A percentile compares a stretch with the other conserved stretches of the same genome.
phyloP scores from a whole-genome alignment of 2,797 vertebrate genomes.

The Pangasius krempfi region DNA sequence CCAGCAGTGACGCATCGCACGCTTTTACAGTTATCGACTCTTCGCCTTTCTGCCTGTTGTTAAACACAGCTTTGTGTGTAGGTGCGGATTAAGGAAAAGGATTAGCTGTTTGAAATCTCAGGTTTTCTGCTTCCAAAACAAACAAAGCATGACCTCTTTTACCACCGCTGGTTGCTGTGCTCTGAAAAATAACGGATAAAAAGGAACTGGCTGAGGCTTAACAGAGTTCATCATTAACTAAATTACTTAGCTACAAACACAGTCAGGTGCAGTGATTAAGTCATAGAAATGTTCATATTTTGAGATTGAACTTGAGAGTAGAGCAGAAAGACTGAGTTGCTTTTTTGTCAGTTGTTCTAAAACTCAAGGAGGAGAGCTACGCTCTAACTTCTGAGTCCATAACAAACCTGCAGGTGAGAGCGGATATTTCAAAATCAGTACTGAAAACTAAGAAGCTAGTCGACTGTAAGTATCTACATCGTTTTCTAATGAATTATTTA shows the following conservation, averaged over 20 bases:
- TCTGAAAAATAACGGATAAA: neutral
- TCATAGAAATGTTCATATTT: neutral
- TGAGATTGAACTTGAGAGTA: neutral
- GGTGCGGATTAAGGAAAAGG: conserved; percentile 14
- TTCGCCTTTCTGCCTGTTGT: neutral
- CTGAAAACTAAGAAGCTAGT: neutral
- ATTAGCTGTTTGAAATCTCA: neutral
- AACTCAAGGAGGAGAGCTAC: neutral
- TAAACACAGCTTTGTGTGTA: conserved; percentile 9
- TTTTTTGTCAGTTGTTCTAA: neutral
- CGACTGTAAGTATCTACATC: neutral
- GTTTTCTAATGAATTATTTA: neutral
- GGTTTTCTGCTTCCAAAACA: neutral
- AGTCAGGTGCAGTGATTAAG: neutral
- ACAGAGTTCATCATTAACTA: neutral
- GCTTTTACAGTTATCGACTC: conserved; percentile 9
- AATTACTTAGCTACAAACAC: neutral
- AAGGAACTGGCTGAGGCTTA: neutral
- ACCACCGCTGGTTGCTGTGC: too few species aligned
- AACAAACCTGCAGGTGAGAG: neutral
- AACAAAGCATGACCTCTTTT: neutral
- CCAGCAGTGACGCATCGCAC: neutral
- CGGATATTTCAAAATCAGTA: neutral
- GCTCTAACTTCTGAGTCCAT: neutral
- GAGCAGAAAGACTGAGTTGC: neutral